These are phyloP conservation scores for Apus apus DNA, from an alignment of 2,113 vertebrate species.

Conservation along the genomic window DNA sequence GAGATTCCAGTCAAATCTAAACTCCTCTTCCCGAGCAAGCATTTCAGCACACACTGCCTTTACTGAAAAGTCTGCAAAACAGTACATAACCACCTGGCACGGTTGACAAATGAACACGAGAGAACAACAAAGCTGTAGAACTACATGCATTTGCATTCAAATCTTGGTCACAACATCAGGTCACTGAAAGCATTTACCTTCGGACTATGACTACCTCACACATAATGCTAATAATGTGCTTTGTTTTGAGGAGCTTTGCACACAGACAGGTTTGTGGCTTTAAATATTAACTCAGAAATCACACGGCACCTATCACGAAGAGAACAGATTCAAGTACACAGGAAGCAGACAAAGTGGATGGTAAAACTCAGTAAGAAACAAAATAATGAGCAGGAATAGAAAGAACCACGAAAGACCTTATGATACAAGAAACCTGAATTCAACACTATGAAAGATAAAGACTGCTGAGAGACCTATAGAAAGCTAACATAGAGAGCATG, in stretches of 20 bases:
- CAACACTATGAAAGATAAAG: neutral
- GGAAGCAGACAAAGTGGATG: neutral
- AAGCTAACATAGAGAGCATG: neutral
- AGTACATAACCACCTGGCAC: neutral
- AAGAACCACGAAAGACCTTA: neutral
- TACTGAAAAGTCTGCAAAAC: neutral
- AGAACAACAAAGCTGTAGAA: neutral
- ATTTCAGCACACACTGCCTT: neutral
- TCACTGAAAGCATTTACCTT: neutral
- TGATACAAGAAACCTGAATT: neutral
- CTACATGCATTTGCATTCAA: rapidly evolving
- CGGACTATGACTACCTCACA: neutral
- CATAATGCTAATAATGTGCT: neutral
- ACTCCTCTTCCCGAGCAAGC: neutral
- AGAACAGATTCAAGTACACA: neutral
- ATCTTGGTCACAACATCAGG: neutral
- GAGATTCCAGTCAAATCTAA: neutral
- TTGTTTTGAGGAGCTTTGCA: neutral
- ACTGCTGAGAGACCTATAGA: neutral
- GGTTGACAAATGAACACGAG: neutral
- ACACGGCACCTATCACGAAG: neutral
- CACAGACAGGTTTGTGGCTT: neutral
- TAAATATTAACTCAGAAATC: slow-evolving; percentile 29
- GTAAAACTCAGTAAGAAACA: neutral
- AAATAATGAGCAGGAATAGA: neutral